Percentiles rank a stretch among this genome's conserved stretches.
Conservation (phyloP, 2,113 vertebrate species). For the Rostratula benghalensis region DNA sequence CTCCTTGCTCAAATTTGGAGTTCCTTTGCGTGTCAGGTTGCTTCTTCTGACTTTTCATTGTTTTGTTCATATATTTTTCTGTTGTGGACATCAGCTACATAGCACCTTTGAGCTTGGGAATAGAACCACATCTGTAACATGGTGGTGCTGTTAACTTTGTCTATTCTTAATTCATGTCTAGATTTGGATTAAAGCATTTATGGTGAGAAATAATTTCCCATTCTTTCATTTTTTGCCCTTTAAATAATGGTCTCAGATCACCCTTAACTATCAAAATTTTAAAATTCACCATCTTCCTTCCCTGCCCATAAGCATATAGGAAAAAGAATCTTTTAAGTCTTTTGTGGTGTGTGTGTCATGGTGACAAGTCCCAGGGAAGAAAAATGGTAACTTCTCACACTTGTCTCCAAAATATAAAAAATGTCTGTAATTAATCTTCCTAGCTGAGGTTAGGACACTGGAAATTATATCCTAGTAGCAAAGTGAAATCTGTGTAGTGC, state of each 20-base stretch:
- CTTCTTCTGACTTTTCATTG: neutral
- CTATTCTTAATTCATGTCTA: neutral
- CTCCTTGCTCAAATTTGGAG: neutral
- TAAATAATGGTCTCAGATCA: neutral
- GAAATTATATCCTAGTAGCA: neutral
- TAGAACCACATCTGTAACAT: neutral
- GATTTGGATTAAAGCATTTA: neutral
- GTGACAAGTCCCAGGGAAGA: neutral
- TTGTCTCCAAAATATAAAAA: neutral
- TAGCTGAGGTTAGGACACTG: neutral
- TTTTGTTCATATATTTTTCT: neutral
- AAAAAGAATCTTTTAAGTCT: neutral
- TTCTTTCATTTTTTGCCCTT: neutral
- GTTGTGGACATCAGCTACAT: neutral
- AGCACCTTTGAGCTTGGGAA: neutral
- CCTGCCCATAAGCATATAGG: neutral
- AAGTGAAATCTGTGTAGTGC: neutral
- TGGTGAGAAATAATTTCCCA: neutral
- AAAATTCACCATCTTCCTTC: neutral
- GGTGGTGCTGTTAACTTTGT: neutral
- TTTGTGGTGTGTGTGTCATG: neutral
- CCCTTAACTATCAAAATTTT: neutral
- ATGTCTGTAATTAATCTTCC: neutral
- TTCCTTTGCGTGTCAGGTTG: neutral
- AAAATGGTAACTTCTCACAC: neutral